phyloP scores from a whole-genome alignment of 2,113 vertebrate genomes.

The Hylia prasina region DNA sequence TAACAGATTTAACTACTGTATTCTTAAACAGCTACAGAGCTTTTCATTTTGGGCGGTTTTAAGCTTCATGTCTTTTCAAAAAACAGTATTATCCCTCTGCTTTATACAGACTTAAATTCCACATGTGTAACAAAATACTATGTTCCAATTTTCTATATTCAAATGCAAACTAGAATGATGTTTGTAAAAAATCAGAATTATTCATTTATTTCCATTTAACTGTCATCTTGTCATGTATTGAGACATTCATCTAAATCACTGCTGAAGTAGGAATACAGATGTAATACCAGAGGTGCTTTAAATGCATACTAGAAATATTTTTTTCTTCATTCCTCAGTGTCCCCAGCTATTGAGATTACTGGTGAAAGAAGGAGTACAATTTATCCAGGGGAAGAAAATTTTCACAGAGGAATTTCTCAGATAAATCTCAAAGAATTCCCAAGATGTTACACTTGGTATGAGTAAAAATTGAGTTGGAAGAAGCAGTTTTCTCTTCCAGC shows the following conservation, averaged over 20 bases:
- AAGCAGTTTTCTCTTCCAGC: background rate
- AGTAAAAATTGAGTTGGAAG: background rate
- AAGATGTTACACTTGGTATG: background rate
- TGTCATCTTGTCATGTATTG: background rate
- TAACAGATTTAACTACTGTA: background rate
- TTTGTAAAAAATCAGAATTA: background rate
- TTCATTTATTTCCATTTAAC: background rate
- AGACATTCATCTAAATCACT: background rate
- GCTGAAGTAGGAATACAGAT: background rate
- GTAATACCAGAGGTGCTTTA: background rate
- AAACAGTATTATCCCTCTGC: background rate
- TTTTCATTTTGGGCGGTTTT: background rate
- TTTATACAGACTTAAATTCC: background rate
- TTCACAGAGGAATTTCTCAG: background rate
- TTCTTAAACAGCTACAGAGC: background rate
- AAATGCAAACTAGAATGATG: background rate
- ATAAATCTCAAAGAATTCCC: background rate
- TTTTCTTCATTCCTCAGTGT: background rate
- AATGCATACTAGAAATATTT: background rate
- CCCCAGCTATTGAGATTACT: background rate
- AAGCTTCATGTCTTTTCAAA: background rate
- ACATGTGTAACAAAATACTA: background rate
- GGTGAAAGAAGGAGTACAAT: background rate
- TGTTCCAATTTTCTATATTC: background rate
- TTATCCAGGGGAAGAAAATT: background rate